These are phyloP conservation scores for Lates japonicus DNA, from an alignment of 2,797 vertebrate genomes.

Conservation along the genomic window DNA sequence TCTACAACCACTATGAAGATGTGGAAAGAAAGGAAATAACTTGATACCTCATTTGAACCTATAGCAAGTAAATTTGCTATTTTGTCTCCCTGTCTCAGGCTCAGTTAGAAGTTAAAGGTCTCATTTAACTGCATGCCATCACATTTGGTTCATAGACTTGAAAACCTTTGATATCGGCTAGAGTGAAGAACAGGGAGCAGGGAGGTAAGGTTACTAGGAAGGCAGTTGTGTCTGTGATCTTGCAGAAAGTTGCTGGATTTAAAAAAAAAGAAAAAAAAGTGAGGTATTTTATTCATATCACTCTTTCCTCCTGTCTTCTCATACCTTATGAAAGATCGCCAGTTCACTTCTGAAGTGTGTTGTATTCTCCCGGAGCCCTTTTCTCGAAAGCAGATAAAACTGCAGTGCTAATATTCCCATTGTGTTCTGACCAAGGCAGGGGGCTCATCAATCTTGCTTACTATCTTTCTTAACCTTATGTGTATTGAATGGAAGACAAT, in stretches of 20 bases:
- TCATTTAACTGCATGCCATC: neutral
- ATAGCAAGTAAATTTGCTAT: neutral
- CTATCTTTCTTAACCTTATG: conserved; percentile 28
- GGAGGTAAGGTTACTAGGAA: too few relatives aligned
- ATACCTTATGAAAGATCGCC: conserved; percentile 25
- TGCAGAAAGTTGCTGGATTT: neutral
- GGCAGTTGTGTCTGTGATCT: neutral
- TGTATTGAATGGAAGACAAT: conserved; percentile 40
- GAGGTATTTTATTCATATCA: neutral
- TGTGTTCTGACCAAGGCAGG: conserved; percentile 15
- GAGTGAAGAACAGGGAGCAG: neutral
- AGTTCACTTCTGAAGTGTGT: conserved; percentile 5
- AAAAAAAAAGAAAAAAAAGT: neutral
- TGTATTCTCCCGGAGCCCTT: conserved; percentile 8
- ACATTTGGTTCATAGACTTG: neutral
- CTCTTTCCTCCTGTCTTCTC: conserved; percentile 16
- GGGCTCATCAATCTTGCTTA: conserved; percentile 33
- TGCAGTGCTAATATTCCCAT: conserved; percentile 40
- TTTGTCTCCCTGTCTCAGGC: neutral
- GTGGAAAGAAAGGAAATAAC: neutral
- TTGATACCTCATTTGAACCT: neutral
- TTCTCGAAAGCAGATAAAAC: conserved; percentile 40
- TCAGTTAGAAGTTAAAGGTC: neutral
- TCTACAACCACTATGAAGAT: neutral
- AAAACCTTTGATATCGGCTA: neutral